Evolutionary conservation across 2,888 invertebrate species (phyloP).

Genomic region (Dicranocentrus wangi): DNA sequence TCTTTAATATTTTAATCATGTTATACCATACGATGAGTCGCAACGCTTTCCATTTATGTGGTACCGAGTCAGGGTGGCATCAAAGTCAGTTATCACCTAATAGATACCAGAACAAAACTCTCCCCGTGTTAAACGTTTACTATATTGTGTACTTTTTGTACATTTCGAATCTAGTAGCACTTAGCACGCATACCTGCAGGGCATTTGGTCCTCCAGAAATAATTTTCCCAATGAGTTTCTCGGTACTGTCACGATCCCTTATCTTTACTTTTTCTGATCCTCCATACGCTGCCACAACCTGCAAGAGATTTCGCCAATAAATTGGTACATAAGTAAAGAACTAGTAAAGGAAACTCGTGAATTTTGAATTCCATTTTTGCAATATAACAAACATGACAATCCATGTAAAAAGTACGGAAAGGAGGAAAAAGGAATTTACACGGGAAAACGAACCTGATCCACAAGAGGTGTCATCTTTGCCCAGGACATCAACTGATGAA

Average conservation of each 20-base stretch:
- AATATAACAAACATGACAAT: too few relatives aligned
- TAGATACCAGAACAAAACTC: slow-evolving; percentile 23
- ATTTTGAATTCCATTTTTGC: too few relatives aligned
- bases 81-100: slow-evolving; percentile 92
- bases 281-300: slow-evolving; percentile 36
- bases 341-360: background rate
- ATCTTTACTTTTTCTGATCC: slow-evolving; percentile 56
- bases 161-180: too few relatives aligned
- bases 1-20: slow-evolving; percentile 74
- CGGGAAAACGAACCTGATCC: slow-evolving; percentile 40
- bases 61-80: slow-evolving; percentile 89
- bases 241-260: slow-evolving; percentile 47
- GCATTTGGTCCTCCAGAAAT: slow-evolving; percentile 47
- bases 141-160: too few relatives aligned
- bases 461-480: slow-evolving; percentile 47
- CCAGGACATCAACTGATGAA: slow-evolving; percentile 24
- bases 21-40: slow-evolving; percentile 89
- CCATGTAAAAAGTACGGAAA: too few relatives aligned
- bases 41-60: slow-evolving; percentile 82
- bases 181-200: slow-evolving; percentile 56
- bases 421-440: too few relatives aligned
- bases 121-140: too few relatives aligned
- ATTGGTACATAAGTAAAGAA: too few relatives aligned
- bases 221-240: slow-evolving; percentile 46
- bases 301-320: too few relatives aligned